Base-by-base conservation (phyloP, 1,140 invertebrate species). In the Dreissena rostriformis region DNA sequence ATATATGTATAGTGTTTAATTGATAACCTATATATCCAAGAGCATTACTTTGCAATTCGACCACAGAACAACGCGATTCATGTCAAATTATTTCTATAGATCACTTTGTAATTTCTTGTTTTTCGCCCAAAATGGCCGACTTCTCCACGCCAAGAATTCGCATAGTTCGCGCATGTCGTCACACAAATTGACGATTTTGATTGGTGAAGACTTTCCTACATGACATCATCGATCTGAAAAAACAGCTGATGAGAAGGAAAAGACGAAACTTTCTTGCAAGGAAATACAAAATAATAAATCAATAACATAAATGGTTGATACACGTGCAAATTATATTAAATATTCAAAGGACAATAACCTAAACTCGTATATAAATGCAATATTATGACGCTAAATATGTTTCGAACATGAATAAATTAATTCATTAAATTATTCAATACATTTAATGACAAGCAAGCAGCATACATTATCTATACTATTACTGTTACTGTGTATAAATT, bases 61-160 rank as follows among this genome's bases (percentile, higher is more conserved):
- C 17, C 17, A 55, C n/a, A 53, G 66, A 79, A 55, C n/a, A 57
- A 51, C 26, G 15, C 17, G 67, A 79, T 79, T 67, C 77, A 79
- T 79, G 77, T 51, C 67, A 79, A 53, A 79, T 55, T 73, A 70
- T 65, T 55, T 52, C 67, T 82, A 80, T 81, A 82, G 80, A 74
- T 57, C 86, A 78, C 82, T 88, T 82, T 82, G 53, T 81, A 88
- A 88, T 86, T 86, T 87, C 39, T 39, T 39, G 79, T 75, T 83
- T 83, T 82, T 86, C 85, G 86, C 88, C 86, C 87, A 92, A 92
- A 88, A 92, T 92, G 91, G 91, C 91, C 87, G 91, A 90, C 90
- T 86, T 89, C 83, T 88, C 89, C 87, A 88, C 88, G 90, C 90
- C 88, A 90, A 89, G 88, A 88, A 51, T 85, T 82, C 86, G 88